Percentiles rank a stretch among this genome's conserved stretches.
These are phyloP conservation scores for Nibea albiflora DNA, from an alignment of 2,113 vertebrate genomes.

Conservation along the genomic window DNA sequence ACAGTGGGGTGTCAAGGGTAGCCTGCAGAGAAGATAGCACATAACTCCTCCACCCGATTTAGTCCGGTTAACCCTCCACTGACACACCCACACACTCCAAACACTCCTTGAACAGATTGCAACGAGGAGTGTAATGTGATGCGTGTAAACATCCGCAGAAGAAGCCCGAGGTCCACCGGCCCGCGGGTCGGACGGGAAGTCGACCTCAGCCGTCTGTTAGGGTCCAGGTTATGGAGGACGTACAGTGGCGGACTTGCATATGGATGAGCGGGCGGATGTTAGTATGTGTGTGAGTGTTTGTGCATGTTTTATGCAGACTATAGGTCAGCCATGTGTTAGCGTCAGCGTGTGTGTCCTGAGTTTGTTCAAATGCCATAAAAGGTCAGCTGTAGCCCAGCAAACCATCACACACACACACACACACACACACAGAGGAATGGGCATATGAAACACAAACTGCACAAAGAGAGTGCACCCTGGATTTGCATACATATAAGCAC, in stretches of 20 bases:
- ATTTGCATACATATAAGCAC: slow-evolving; percentile 36
- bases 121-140: slow-evolving; percentile 1
- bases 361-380: slow-evolving; percentile 71
- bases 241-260: background rate
- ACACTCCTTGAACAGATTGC: background rate
- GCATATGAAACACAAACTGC: background rate
- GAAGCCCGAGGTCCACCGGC: background rate
- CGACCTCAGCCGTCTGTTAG: slow-evolving; percentile 5
- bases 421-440: background rate
- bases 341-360: slow-evolving; percentile 30
- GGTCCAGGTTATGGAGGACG: background rate
- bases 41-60: slow-evolving; percentile 60
- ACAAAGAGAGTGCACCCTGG: background rate
- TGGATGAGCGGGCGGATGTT: background rate
- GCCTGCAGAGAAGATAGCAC: slow-evolving; percentile 43
- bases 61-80: slow-evolving; percentile 55
- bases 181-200: background rate
- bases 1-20: slow-evolving; percentile 39
- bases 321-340: slow-evolving; percentile 44
- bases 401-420: slow-evolving; percentile 14
- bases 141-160: background rate
- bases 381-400: slow-evolving; percentile 61
- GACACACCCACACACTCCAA: slow-evolving; percentile 9
- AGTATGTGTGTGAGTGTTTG: slow-evolving; percentile 4
- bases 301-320: slow-evolving; percentile 43